Percentiles rank a stretch among this genome's conserved stretches.
phyloP scores from a whole-genome alignment of 1,140 invertebrate genomes.

The Vanessa tameamea region DNA sequence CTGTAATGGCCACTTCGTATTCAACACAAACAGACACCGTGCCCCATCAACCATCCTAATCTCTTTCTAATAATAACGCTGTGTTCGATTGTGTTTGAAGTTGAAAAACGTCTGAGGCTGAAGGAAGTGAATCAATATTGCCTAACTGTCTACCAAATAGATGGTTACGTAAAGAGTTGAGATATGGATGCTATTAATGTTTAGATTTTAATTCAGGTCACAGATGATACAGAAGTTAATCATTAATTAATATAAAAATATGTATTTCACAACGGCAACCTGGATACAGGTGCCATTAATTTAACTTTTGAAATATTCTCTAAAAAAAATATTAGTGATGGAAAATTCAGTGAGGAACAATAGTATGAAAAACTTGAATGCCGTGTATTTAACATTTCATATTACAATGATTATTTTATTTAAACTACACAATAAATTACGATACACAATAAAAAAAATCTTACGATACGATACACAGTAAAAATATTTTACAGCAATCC shows the following conservation, averaged over 20 bases:
- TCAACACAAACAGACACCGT: constrained; percentile 21
- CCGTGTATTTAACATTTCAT: too few species aligned
- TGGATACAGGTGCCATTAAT: too few species aligned
- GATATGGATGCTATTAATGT: constrained; percentile 7
- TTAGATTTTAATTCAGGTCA: not conserved
- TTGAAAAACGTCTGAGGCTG: not conserved
- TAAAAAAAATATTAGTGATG: too few species aligned
- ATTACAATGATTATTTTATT: too few species aligned
- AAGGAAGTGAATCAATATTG: constrained; percentile 11
- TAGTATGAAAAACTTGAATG: too few species aligned
- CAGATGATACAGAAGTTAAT: not conserved
- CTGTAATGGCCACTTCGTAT: constrained; percentile 1
- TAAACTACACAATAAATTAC: too few species aligned
- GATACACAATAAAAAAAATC: too few species aligned
- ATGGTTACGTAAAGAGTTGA: constrained; percentile 7
- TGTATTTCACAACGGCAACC: too few species aligned
- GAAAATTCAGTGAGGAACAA: too few species aligned
- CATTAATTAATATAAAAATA: not conserved
- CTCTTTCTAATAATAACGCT: not conserved
- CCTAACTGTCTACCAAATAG: not conserved
- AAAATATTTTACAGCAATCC: too few species aligned
- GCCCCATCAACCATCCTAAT: not conserved
- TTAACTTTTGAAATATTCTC: too few species aligned
- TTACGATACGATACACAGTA: too few species aligned
- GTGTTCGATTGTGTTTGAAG: not conserved